A percentile compares a stretch with the other conserved stretches of the same genome.
These are phyloP conservation scores for Agriopis marginaria DNA, from an alignment of 2,888 invertebrate species.

Conservation along the genomic window DNA sequence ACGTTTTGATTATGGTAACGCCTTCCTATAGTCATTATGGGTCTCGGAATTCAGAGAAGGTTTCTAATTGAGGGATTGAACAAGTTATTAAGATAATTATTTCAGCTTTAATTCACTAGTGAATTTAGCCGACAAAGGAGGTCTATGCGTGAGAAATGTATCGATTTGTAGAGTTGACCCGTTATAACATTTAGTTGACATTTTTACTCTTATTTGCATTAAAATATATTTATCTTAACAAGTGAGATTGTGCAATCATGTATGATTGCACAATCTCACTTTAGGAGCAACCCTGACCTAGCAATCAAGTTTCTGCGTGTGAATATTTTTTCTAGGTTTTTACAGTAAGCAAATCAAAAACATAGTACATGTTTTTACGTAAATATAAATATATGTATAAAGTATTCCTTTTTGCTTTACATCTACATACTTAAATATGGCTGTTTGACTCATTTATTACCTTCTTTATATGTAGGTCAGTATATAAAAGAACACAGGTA, in stretches of 20 bases:
- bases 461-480: too few relatives aligned
- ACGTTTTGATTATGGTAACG: conserved; percentile 36
- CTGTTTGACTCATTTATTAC: not conserved
- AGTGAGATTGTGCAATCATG: too few relatives aligned
- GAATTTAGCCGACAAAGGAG: conserved; percentile 13
- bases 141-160: conserved; percentile 20
- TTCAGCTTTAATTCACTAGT: conserved; percentile 18
- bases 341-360: too few relatives aligned
- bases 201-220: not conserved
- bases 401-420: not conserved
- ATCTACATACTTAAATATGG: not conserved
- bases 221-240: too few relatives aligned
- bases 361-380: too few relatives aligned
- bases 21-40: conserved; percentile 36
- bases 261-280: too few relatives aligned
- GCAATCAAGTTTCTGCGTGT: too few relatives aligned
- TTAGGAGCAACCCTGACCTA: too few relatives aligned
- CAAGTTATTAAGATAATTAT: conserved; percentile 29
- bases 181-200: not conserved
- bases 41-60: conserved; percentile 21
- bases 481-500: not conserved
- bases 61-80: conserved; percentile 33
- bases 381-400: too few relatives aligned
- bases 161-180: not conserved
- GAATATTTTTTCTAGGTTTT: too few relatives aligned